Conservation (phyloP, 2,113 vertebrate genomes). For the Cinclus cinclus region DNA sequence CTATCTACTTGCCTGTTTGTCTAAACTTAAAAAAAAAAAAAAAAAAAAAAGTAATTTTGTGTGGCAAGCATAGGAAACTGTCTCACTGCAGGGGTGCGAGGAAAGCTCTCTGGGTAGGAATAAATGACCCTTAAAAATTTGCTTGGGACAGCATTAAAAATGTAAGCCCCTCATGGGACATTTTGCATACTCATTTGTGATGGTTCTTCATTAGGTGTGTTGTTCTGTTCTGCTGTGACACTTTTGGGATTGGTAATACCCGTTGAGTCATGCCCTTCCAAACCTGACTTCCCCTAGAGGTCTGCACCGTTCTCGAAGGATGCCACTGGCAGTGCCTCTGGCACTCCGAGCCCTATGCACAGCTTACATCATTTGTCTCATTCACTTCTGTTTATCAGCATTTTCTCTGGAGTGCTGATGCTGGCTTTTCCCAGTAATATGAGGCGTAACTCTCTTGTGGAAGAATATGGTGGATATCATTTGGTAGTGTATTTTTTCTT, state of each 20-base stretch:
- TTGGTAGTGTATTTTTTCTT: not conserved
- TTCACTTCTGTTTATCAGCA: slow-evolving; percentile 48
- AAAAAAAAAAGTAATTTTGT: slow-evolving; percentile 45
- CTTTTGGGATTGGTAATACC: not conserved
- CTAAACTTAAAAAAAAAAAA: not conserved
- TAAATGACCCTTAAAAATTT: slow-evolving; percentile 58
- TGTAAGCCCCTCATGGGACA: not conserved
- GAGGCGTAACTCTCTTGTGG: slow-evolving; percentile 1
- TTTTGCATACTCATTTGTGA: not conserved
- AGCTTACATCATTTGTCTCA: not conserved
- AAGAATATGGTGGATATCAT: not conserved
- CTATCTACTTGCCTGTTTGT: slow-evolving; percentile 32
- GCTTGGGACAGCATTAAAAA: slow-evolving; percentile 43
- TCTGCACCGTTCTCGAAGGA: not conserved
- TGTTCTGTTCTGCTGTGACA: not conserved
- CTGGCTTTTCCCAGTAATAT: slow-evolving; percentile 1
- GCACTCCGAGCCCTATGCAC: not conserved
- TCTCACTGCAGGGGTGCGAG: slow-evolving; percentile 64
- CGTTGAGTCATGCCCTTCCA: not conserved
- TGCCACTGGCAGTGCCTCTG: not conserved
- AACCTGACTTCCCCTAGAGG: not conserved
- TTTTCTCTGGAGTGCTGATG: slow-evolving; percentile 59
- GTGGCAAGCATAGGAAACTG: slow-evolving; percentile 81
- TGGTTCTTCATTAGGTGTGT: not conserved
- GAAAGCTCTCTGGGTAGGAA: slow-evolving; percentile 65